These are phyloP conservation scores for Caenorhabditis sp. DNA, from an alignment of 2,888 invertebrate genomes.

Conservation along the genomic window DNA sequence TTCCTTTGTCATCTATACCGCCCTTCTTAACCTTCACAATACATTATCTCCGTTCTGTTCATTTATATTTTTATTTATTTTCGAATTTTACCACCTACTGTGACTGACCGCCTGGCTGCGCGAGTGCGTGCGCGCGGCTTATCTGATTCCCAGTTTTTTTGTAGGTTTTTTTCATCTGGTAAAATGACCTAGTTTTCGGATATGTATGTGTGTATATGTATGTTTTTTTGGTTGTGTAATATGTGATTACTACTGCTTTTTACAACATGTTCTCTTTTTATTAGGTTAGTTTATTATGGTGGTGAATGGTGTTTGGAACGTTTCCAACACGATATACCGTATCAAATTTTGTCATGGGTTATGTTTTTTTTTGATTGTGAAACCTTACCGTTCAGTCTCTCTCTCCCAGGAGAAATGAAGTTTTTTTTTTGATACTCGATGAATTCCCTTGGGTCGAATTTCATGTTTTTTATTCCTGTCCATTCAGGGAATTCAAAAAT, in stretches of 20 bases:
- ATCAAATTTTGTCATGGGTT: too few relatives aligned
- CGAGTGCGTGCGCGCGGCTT: not conserved
- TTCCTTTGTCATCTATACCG: not conserved
- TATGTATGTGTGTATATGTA: not conserved
- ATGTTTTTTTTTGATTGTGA: too few relatives aligned
- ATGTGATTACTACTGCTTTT: not conserved
- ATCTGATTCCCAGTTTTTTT: not conserved
- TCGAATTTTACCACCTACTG: not conserved
- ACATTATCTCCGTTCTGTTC: not conserved
- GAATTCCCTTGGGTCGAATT: not conserved
- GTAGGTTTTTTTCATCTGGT: not conserved
- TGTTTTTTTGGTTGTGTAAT: not conserved
- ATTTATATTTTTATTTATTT: not conserved
- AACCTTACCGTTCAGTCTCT: too few relatives aligned
- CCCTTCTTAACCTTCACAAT: not conserved
- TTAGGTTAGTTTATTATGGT: not conserved
- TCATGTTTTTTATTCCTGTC: not conserved
- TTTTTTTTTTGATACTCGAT: too few relatives aligned
- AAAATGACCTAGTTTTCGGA: not conserved
- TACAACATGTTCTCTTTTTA: not conserved
- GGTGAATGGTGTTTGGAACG: too few relatives aligned
- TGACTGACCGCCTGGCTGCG: not conserved
- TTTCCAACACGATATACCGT: too few relatives aligned
- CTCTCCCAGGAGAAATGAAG: too few relatives aligned
- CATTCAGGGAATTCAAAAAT: not conserved